These are phyloP conservation scores for Eupristina koningsbergeri DNA, from an alignment of 1,140 invertebrate species.

Conservation along the genomic window DNA sequence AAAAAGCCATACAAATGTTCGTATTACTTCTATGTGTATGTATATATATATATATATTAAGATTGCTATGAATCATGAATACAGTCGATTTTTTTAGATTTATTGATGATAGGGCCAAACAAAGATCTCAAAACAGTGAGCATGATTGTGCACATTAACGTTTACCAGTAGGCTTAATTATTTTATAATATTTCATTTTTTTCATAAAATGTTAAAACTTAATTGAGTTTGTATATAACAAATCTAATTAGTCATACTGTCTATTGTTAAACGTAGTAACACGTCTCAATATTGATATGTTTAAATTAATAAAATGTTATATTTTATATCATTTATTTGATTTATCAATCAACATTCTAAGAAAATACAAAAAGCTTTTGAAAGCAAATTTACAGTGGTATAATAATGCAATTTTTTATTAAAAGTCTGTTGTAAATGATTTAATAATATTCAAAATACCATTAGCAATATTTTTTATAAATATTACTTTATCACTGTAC, in stretches of 20 bases:
- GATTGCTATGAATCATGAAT: constrained; percentile 19
- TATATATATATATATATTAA: constrained; percentile 41
- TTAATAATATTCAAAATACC: constrained; percentile 25
- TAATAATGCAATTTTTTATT: constrained; percentile 18
- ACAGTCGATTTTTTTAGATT: constrained; percentile 34
- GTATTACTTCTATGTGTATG: constrained; percentile 28
- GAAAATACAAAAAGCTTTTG: constrained; percentile 10
- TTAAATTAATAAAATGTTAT: constrained; percentile 31
- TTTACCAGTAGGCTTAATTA: constrained; percentile 47
- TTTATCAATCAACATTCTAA: constrained; percentile 23
- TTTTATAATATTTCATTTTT: constrained; percentile 40
- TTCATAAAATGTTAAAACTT: constrained; percentile 30
- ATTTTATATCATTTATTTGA: constrained; percentile 35
- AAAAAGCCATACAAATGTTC: constrained; percentile 30
- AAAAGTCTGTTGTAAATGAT: background rate
- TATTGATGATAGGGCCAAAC: constrained; percentile 45
- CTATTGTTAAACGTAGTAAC: constrained; percentile 34
- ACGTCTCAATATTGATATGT: background rate
- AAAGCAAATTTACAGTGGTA: background rate
- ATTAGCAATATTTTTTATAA: constrained; percentile 39
- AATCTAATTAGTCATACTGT: constrained; percentile 54
- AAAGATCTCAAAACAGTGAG: constrained; percentile 49
- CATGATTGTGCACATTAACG: constrained; percentile 46
- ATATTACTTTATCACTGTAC: constrained; percentile 39
- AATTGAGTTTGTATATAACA: constrained; percentile 59